These are phyloP conservation scores for Fopius arisanus DNA, from an alignment of 1,140 invertebrate genomes.

Conservation along the genomic window DNA sequence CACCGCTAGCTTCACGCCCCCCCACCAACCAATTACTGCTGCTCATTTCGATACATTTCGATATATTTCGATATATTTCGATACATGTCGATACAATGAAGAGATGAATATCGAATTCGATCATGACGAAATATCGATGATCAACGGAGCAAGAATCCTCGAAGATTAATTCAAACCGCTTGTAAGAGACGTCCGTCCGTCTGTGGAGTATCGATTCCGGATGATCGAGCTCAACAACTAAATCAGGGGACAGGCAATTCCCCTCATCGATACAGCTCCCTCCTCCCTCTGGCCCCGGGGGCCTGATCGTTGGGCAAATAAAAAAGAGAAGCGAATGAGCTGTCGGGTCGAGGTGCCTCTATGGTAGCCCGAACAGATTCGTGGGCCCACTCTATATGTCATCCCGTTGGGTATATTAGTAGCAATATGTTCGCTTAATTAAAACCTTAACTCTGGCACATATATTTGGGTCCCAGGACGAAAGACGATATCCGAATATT, in stretches of 20 bases:
- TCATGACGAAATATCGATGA: neutral
- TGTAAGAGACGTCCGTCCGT: conserved; percentile 30
- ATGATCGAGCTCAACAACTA: conserved; percentile 58
- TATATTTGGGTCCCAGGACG: neutral
- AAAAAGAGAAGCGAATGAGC: conserved; percentile 8
- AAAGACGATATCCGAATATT: conserved; percentile 9
- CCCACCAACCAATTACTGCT: too few species aligned
- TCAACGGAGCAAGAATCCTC: conserved; percentile 38
- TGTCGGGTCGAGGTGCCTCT: conserved; percentile 53
- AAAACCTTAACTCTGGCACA: conserved; percentile 42
- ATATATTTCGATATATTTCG: too few species aligned
- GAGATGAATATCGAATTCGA: too few species aligned
- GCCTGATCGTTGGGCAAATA: neutral
- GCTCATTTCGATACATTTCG: too few species aligned
- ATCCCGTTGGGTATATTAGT: conserved; percentile 52
- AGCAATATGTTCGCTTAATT: conserved; percentile 64
- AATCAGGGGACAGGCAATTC: conserved; percentile 48
- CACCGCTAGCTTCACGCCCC: too few species aligned
- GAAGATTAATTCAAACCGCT: conserved; percentile 48
- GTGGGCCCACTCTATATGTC: conserved; percentile 48
- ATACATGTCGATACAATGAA: too few species aligned
- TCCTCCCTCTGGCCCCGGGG: too few species aligned
- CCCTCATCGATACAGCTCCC: conserved; percentile 7
- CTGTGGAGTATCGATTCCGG: conserved; percentile 55
- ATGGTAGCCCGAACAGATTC: conserved; percentile 53